These are phyloP conservation scores for Sciaenops ocellatus DNA, from an alignment of 2,797 vertebrate species.

Conservation along the genomic window DNA sequence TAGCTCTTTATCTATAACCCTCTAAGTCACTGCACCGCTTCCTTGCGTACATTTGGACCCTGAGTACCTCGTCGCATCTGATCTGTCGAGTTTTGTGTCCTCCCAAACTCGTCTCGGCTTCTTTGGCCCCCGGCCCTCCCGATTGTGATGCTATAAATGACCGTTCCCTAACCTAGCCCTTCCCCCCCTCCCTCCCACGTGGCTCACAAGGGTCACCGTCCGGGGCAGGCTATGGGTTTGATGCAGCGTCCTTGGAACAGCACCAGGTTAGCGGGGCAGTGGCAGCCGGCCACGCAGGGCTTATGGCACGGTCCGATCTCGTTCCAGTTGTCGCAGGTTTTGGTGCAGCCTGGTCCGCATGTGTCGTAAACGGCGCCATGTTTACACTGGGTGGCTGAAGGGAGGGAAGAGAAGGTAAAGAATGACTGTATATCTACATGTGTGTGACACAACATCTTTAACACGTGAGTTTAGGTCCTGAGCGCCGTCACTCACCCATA, in stretches of 20 bases:
- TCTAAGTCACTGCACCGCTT: constrained; percentile 20
- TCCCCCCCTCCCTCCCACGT: constrained; percentile 41
- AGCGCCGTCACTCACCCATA: constrained; percentile 86
- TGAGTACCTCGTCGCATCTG: constrained; percentile 58
- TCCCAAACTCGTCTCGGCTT: constrained; percentile 25
- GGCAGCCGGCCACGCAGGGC: constrained; percentile 95
- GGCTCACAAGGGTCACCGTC: constrained; percentile 89
- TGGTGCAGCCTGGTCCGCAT: constrained; percentile 95
- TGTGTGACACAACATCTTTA: too few relatives aligned
- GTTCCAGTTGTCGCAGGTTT: constrained; percentile 99
- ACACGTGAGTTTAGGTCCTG: background rate
- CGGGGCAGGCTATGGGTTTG: constrained; percentile 94
- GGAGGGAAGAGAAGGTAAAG: background rate
- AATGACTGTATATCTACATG: too few relatives aligned
- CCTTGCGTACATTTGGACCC: constrained; percentile 44
- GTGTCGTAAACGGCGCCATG: constrained; percentile 95
- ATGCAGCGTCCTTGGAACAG: constrained; percentile 95
- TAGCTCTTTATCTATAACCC: background rate
- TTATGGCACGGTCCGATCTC: constrained; percentile 94
- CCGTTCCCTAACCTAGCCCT: constrained; percentile 36
- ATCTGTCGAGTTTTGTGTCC: constrained; percentile 22
- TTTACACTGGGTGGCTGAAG: constrained; percentile 94
- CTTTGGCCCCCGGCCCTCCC: constrained; percentile 37
- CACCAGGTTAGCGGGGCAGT: constrained; percentile 95
- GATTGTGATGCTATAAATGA: constrained; percentile 20